phyloP scores from a whole-genome alignment of 2,888 invertebrate species.

The Microchrysa polita region DNA sequence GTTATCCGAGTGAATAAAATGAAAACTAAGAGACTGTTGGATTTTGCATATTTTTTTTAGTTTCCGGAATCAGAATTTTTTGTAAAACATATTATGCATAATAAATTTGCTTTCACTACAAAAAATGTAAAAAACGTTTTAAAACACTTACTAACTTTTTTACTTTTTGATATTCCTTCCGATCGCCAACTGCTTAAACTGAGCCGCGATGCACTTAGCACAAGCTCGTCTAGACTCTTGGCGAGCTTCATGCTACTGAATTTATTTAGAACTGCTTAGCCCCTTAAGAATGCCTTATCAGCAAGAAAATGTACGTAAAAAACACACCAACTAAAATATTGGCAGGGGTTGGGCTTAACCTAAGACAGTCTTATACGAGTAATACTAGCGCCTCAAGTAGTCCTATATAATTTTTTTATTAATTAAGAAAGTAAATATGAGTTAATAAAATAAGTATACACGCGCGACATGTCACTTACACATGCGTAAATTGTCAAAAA shows the following conservation, averaged over 20 bases:
- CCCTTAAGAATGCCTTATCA: neutral
- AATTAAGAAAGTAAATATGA: neutral
- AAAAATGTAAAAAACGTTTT: no score
- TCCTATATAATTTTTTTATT: no score
- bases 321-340: neutral
- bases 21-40: neutral
- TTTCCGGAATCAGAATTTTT: no score
- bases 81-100: no score
- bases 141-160: constrained; percentile 58
- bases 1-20: neutral
- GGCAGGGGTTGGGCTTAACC: constrained; percentile 5
- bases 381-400: no score
- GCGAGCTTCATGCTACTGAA: constrained; percentile 60
- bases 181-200: constrained; percentile 61
- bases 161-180: constrained; percentile 59
- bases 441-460: neutral
- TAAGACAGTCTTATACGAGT: no score
- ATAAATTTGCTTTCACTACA: no score
- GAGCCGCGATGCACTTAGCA: constrained; percentile 63
- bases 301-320: neutral
- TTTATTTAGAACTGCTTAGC: constrained; percentile 19
- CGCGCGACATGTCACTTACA: neutral
- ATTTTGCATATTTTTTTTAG: no score
- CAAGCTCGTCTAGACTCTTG: constrained; percentile 63
- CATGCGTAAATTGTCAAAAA: no score